phyloP scores from a whole-genome alignment of 2,113 vertebrate genomes.

The Myiopsitta monachus region DNA sequence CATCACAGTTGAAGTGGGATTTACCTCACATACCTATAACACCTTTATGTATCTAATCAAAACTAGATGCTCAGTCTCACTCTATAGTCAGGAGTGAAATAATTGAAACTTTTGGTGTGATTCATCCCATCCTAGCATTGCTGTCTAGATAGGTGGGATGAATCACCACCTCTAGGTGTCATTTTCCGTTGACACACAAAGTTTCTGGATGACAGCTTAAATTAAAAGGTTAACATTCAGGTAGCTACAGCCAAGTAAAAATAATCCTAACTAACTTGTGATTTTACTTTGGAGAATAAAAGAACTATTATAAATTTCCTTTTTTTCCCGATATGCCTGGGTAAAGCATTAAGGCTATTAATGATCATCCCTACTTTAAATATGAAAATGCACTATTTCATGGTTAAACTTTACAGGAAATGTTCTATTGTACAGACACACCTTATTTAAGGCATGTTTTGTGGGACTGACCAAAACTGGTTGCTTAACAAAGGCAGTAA shows the following conservation, averaged over 20 bases:
- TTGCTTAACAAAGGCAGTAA: constrained; percentile 36
- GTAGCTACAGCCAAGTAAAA: neutral
- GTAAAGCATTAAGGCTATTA: constrained; percentile 32
- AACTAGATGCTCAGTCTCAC: neutral
- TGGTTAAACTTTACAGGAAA: constrained; percentile 20
- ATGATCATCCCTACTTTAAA: neutral
- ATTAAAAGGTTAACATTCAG: neutral
- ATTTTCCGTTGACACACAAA: neutral
- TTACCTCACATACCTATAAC: rapidly evolving
- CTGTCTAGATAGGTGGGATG: neutral
- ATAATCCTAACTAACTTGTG: constrained; percentile 4
- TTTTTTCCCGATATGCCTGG: neutral
- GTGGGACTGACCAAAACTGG: constrained; percentile 42
- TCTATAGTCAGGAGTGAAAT: neutral
- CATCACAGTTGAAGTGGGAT: neutral
- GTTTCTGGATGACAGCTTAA: neutral
- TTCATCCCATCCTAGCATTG: neutral
- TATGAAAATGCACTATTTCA: constrained; percentile 11
- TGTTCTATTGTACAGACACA: neutral
- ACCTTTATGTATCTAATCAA: neutral
- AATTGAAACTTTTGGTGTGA: neutral
- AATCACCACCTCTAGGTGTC: constrained; percentile 3
- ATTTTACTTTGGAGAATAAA: constrained; percentile 12
- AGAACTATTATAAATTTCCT: neutral
- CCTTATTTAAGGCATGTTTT: constrained; percentile 41